These are phyloP conservation scores for Cheiracanthium punctorium DNA, from an alignment of 2,888 invertebrate genomes.

Conservation along the genomic window DNA sequence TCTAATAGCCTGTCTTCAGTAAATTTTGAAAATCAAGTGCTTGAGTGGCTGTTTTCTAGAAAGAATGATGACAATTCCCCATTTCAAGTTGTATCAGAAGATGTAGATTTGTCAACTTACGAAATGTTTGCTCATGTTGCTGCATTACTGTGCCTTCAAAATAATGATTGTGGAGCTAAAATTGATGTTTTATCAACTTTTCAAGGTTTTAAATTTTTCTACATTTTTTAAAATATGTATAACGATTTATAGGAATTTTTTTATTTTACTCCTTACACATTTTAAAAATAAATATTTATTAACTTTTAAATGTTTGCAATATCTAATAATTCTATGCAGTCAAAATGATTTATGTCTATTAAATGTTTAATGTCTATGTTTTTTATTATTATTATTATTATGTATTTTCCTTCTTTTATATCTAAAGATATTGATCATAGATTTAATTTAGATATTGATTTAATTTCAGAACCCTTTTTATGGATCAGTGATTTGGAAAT, in stretches of 20 bases:
- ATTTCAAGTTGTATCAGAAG: constrained; percentile 43
- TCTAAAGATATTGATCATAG: neutral
- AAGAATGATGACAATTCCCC: constrained; percentile 45
- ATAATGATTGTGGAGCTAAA: neutral
- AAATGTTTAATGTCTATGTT: neutral
- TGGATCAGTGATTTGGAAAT: constrained; percentile 50
- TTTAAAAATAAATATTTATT: no score
- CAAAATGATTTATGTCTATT: neutral
- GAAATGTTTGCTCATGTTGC: constrained; percentile 46
- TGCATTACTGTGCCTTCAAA: constrained; percentile 31
- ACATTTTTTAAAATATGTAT: no score
- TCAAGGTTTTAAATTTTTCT: neutral
- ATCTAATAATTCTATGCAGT: no score
- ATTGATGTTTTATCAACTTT: neutral
- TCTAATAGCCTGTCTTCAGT: neutral
- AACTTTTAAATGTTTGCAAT: no score
- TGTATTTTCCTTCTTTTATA: no score
- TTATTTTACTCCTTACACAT: no score
- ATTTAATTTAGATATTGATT: neutral
- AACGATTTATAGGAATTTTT: no score
- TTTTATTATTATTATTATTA: neutral
- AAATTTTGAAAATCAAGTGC: constrained; percentile 43
- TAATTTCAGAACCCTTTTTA: constrained; percentile 25
- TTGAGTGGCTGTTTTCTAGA: constrained; percentile 58
- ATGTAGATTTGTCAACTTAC: constrained; percentile 20